phyloP scores from a whole-genome alignment of 2,113 vertebrate species.

The Clupea harengus region DNA sequence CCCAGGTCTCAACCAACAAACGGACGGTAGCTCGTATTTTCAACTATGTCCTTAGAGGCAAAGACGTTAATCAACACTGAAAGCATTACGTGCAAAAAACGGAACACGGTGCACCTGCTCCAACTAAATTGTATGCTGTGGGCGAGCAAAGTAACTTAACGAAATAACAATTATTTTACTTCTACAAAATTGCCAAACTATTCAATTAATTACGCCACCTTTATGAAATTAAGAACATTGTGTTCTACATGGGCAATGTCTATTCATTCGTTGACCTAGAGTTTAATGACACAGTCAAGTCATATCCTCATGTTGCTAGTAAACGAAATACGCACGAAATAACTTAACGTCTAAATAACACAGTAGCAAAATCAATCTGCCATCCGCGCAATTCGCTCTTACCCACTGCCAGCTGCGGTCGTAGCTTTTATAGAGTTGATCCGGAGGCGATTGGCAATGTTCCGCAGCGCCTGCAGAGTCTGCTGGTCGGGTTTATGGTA shows the following conservation, averaged over 20 bases:
- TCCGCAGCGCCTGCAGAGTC: conserved; percentile 89
- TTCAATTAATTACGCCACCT: neutral
- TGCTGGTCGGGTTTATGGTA: conserved; percentile 96
- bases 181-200: neutral
- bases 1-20: neutral
- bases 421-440: conserved; percentile 90
- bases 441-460: conserved; percentile 87
- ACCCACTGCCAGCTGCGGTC: conserved; percentile 87
- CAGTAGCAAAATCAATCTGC: neutral
- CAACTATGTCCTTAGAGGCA: neutral
- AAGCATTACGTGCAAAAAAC: neutral
- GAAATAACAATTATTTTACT: no score
- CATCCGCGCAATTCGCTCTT: conserved; percentile 52
- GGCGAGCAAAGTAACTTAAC: neutral
- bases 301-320: neutral
- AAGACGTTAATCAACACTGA: neutral
- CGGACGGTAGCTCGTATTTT: neutral
- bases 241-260: neutral
- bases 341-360: neutral
- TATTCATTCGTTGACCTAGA: neutral
- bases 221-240: neutral
- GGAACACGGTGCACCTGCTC: neutral
- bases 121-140: neutral
- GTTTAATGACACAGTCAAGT: neutral
- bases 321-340: neutral